These are phyloP conservation scores for Notiomystis cincta DNA, from an alignment of 2,113 vertebrate genomes.

Conservation along the genomic window DNA sequence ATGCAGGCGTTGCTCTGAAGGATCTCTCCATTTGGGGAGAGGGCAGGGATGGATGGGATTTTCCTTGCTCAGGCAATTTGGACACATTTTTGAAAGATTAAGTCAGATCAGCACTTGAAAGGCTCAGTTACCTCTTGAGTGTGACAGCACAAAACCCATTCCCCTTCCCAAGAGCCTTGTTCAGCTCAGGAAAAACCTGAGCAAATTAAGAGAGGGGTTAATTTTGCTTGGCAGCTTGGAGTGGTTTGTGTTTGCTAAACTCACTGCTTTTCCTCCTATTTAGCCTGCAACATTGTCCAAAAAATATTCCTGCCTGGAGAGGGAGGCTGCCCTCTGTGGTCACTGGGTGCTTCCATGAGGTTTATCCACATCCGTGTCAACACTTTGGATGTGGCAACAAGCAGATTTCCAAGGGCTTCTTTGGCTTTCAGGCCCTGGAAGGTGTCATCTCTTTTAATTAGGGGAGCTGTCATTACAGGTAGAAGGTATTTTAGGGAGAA, in stretches of 20 bases:
- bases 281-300: background rate
- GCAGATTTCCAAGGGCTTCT: background rate
- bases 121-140: background rate
- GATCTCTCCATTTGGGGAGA: background rate
- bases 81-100: constrained; percentile 4
- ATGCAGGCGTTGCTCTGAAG: background rate
- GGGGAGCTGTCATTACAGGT: background rate
- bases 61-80: background rate
- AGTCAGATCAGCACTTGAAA: background rate
- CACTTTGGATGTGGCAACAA: accelerated
- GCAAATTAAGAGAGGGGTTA: background rate
- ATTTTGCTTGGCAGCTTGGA: background rate
- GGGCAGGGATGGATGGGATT: background rate
- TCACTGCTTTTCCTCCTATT: background rate
- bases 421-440: background rate
- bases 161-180: background rate
- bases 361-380: background rate
- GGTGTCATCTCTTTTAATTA: background rate
- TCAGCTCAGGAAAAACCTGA: accelerated
- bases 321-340: accelerated
- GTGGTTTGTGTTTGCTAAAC: background rate
- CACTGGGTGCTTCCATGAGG: background rate
- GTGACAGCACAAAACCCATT: background rate
- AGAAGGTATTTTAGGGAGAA: background rate
- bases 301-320: background rate